Evolutionary conservation across 2,797 vertebrate species (phyloP).

Genomic region (Melanotaenia pygmaea): DNA sequence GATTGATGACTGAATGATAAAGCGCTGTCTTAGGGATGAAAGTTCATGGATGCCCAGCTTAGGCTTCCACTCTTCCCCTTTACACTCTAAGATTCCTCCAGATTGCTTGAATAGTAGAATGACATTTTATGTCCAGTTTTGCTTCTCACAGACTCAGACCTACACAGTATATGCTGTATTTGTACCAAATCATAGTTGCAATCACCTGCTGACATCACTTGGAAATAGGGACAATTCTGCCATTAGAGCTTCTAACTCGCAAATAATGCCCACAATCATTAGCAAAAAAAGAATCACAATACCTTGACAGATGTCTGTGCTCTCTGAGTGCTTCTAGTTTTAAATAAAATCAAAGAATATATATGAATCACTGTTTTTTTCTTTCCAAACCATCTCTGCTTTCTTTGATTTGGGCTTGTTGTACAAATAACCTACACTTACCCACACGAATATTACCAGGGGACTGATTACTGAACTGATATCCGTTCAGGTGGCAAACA

Average conservation of each 20-base stretch:
- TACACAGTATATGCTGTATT: neutral
- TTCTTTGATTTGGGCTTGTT: neutral
- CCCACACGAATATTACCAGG: conserved; percentile 7
- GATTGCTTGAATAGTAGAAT: neutral
- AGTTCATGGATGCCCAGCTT: too few species aligned
- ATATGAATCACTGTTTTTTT: neutral
- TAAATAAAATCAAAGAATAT: too few species aligned
- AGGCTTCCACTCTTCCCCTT: neutral
- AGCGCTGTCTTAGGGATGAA: too few species aligned
- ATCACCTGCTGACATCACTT: neutral
- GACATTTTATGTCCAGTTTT: neutral
- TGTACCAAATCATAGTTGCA: neutral
- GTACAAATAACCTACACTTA: neutral
- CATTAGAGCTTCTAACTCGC: too few species aligned
- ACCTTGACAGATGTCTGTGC: too few species aligned
- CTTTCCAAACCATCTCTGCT: neutral
- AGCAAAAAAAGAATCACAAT: too few species aligned
- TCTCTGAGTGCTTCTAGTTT: too few species aligned
- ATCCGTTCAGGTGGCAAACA: neutral
- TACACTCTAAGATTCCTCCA: neutral
- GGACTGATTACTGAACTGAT: conserved; percentile 29
- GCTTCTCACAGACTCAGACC: neutral
- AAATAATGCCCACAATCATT: too few species aligned
- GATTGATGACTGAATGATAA: neutral
- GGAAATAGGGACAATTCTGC: too few species aligned